These are phyloP conservation scores for Linyphia triangularis DNA, from an alignment of 2,888 invertebrate genomes.

Conservation along the genomic window DNA sequence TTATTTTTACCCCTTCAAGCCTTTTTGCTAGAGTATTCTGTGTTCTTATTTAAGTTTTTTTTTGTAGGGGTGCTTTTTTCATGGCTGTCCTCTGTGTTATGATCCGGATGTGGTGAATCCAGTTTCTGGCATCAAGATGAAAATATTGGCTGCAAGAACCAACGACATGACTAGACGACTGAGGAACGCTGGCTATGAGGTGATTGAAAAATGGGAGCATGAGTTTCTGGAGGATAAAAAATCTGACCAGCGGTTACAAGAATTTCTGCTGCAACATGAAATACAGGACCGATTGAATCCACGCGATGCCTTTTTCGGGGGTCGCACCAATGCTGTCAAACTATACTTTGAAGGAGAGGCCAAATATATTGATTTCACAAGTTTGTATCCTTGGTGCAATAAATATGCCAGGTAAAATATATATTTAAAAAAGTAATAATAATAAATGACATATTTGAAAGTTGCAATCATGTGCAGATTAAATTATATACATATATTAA, in stretches of 20 bases:
- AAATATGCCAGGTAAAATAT: background rate
- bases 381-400: slow-evolving; percentile 77
- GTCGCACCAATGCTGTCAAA: slow-evolving; percentile 12
- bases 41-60: background rate
- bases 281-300: background rate
- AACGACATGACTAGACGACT: background rate
- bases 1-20: background rate
- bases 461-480: background rate
- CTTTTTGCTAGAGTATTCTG: background rate
- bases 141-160: background rate
- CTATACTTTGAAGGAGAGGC: slow-evolving; percentile 75
- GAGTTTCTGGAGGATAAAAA: slow-evolving; percentile 65
- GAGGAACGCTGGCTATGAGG: slow-evolving; percentile 61
- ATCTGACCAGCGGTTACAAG: background rate
- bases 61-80: background rate
- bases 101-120: background rate
- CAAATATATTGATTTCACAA: slow-evolving; percentile 77
- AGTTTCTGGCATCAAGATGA: background rate
- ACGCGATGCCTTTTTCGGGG: background rate
- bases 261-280: background rate
- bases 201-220: slow-evolving; percentile 76
- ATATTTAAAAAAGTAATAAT: background rate
- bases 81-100: background rate
- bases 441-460: background rate
- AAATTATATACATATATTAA: background rate